Percentiles rank a stretch among this genome's conserved stretches.
These are phyloP conservation scores for Eutrigla gurnardus DNA, from an alignment of 2,797 vertebrate genomes.

Conservation along the genomic window DNA sequence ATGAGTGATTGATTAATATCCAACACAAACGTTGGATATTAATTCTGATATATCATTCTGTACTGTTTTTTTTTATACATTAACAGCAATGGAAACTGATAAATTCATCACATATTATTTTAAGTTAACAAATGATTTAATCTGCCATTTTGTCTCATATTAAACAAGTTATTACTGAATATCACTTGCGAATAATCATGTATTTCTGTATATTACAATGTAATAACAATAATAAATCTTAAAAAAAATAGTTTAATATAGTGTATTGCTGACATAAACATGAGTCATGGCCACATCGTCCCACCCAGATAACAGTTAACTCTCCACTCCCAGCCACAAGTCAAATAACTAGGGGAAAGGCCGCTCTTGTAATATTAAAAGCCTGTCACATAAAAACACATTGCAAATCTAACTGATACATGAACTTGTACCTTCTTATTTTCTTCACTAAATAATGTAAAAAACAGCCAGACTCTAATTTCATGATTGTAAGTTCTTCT, in stretches of 20 bases:
- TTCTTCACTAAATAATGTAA: background rate
- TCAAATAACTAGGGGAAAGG: constrained; percentile 5
- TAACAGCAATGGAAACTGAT: background rate
- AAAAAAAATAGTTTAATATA: too few relatives aligned
- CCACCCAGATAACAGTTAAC: constrained; percentile 15
- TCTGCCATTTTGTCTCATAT: background rate
- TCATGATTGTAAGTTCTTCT: background rate
- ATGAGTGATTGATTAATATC: background rate
- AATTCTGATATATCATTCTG: background rate
- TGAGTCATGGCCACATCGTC: background rate
- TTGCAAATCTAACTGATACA: background rate
- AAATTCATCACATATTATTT: background rate
- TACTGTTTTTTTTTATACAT: background rate
- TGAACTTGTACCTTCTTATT: background rate
- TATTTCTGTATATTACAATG: background rate
- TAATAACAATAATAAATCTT: too few relatives aligned
- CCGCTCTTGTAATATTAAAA: constrained; percentile 5
- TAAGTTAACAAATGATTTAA: background rate
- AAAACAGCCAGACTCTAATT: background rate
- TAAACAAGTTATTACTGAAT: background rate
- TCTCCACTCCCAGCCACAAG: constrained; percentile 13
- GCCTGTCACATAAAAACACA: background rate
- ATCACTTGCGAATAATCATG: background rate
- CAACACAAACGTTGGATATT: background rate
- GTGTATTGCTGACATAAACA: background rate